phyloP scores from a whole-genome alignment of 2,113 vertebrate species.

The Pseudorhombus dupliciocellatus region DNA sequence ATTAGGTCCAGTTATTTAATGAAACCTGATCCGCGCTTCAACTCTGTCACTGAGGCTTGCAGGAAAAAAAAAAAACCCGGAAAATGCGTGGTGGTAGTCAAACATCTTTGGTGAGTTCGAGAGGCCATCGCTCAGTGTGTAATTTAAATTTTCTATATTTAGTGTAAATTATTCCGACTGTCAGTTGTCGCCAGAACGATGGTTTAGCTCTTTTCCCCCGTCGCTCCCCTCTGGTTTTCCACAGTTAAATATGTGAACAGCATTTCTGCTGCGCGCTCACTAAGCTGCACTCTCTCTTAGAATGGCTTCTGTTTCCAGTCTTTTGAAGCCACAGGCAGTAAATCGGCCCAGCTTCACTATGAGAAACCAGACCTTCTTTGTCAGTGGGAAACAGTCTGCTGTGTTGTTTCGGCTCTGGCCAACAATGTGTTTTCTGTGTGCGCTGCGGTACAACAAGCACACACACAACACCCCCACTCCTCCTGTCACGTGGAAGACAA shows the following conservation, averaged over 20 bases:
- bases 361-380: constrained; percentile 79
- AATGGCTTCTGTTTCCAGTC: constrained; percentile 71
- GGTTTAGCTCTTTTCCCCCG: constrained; percentile 6
- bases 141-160: constrained; percentile 47
- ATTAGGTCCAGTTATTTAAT: constrained; percentile 45
- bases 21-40: constrained; percentile 34
- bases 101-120: constrained; percentile 15
- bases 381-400: constrained; percentile 77
- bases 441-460: constrained; percentile 23
- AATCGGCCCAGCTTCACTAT: constrained; percentile 67
- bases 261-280: constrained; percentile 54
- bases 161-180: constrained; percentile 21
- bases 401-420: constrained; percentile 69
- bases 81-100: constrained; percentile 9
- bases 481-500: constrained; percentile 57
- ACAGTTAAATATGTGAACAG: constrained; percentile 56
- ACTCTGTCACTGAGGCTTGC: constrained; percentile 13
- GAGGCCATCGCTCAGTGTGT: constrained; percentile 1
- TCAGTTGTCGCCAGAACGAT: constrained; percentile 23
- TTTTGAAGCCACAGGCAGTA: constrained; percentile 76
- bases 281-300: constrained; percentile 51
- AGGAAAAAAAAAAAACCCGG: constrained; percentile 1
- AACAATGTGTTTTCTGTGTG: constrained; percentile 70
- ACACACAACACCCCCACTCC: constrained; percentile 35
- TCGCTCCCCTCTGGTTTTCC: constrained; percentile 31